Conservation (phyloP, 2,797 vertebrate species). For the Knipowitschia caucasica region DNA sequence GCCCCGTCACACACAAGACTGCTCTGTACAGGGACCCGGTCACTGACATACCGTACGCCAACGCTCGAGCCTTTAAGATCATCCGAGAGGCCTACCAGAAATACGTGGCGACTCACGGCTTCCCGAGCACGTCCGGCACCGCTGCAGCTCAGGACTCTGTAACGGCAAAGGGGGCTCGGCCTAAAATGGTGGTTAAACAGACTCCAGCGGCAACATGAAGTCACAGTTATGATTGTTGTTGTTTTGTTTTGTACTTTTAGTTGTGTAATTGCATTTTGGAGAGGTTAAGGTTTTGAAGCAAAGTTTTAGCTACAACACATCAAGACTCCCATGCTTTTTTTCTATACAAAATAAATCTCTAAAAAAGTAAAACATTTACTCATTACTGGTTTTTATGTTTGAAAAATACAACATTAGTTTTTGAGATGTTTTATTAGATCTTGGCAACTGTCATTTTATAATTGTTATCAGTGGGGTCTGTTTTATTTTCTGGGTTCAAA, state of each 20-base stretch:
- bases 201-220: constrained; percentile 59
- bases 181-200: constrained; percentile 88
- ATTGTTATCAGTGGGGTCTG: too few species aligned
- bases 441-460: too few species aligned
- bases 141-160: constrained; percentile 63
- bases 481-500: too few species aligned
- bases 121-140: constrained; percentile 79
- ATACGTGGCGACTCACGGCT: constrained; percentile 89
- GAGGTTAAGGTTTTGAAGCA: too few species aligned
- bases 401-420: too few species aligned
- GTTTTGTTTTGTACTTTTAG: background rate
- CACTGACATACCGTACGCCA: constrained; percentile 93
- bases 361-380: background rate
- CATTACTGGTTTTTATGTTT: too few species aligned
- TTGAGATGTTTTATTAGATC: too few species aligned
- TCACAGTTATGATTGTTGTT: background rate
- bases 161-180: constrained; percentile 69
- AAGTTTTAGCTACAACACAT: too few species aligned
- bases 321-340: too few species aligned
- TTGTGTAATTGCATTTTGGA: background rate
- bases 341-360: background rate
- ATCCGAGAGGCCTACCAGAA: constrained; percentile 94
- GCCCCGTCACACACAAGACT: constrained; percentile 90
- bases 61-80: constrained; percentile 89
- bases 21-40: constrained; percentile 92